phyloP scores from a whole-genome alignment of 2,888 invertebrate genomes.

The Oxytorus armatus region DNA sequence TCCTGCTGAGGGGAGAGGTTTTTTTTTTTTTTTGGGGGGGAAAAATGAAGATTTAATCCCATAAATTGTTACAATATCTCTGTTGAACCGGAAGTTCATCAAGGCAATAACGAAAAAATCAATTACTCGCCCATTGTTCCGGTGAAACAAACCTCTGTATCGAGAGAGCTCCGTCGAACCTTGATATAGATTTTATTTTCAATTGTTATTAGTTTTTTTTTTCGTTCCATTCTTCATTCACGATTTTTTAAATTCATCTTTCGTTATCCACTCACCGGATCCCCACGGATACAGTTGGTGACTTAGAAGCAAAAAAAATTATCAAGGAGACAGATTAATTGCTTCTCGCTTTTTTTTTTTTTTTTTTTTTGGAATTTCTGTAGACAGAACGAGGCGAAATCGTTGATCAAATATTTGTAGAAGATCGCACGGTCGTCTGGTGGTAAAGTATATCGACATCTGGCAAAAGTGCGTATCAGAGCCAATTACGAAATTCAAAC shows the following conservation, averaged over 20 bases:
- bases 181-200: constrained; percentile 19
- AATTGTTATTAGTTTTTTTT: neutral
- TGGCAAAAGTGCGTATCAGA: constrained; percentile 23
- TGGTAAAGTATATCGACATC: constrained; percentile 33
- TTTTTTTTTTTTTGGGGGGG: neutral
- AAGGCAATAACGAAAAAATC: constrained; percentile 55
- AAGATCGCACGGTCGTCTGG: constrained; percentile 28
- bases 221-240: neutral
- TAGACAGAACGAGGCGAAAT: constrained; percentile 24
- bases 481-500: constrained; percentile 53
- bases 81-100: constrained; percentile 32
- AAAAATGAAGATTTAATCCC: neutral
- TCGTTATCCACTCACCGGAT: neutral
- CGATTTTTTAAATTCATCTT: neutral
- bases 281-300: neutral
- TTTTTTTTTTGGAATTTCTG: neutral
- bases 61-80: neutral
- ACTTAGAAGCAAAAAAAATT: neutral
- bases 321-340: constrained; percentile 13
- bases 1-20: constrained; percentile 12
- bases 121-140: constrained; percentile 58
- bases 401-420: constrained; percentile 54
- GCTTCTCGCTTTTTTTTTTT: constrained; percentile 5
- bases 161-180: constrained; percentile 38
- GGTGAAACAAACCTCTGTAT: constrained; percentile 27